phyloP scores from a whole-genome alignment of 2,888 invertebrate genomes.

The Agonopterix alstromeriana region DNA sequence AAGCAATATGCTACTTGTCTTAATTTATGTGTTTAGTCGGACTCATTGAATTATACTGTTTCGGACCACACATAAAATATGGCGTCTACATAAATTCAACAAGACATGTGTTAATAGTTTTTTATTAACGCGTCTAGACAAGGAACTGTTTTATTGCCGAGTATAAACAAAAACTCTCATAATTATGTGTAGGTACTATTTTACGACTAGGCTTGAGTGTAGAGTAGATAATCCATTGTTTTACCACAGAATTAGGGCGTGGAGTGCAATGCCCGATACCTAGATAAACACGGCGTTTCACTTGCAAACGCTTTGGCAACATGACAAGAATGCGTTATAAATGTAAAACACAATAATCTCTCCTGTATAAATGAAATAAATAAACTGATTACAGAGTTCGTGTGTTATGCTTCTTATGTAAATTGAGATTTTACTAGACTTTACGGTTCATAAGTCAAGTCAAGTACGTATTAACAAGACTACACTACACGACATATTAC shows the following conservation, averaged over 20 bases:
- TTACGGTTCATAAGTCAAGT: too few relatives aligned
- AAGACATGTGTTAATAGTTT: neutral
- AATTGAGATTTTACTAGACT: neutral
- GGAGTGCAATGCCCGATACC: constrained; percentile 39
- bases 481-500: too few relatives aligned
- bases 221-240: constrained; percentile 12
- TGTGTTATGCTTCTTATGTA: constrained; percentile 1
- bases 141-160: neutral
- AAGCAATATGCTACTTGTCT: too few relatives aligned
- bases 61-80: too few relatives aligned
- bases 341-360: constrained; percentile 26
- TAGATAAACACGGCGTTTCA: constrained; percentile 20
- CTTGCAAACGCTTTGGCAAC: constrained; percentile 24
- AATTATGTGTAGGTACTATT: neutral
- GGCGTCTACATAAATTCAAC: too few relatives aligned
- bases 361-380: constrained; percentile 6
- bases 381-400: neutral
- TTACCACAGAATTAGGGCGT: constrained; percentile 30
- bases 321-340: constrained; percentile 26
- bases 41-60: too few relatives aligned
- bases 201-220: neutral
- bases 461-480: too few relatives aligned
- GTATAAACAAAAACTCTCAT: neutral
- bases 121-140: neutral
- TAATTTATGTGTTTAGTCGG: too few relatives aligned